phyloP scores from a whole-genome alignment of 2,113 vertebrate genomes.

The Crypturellus undulatus region DNA sequence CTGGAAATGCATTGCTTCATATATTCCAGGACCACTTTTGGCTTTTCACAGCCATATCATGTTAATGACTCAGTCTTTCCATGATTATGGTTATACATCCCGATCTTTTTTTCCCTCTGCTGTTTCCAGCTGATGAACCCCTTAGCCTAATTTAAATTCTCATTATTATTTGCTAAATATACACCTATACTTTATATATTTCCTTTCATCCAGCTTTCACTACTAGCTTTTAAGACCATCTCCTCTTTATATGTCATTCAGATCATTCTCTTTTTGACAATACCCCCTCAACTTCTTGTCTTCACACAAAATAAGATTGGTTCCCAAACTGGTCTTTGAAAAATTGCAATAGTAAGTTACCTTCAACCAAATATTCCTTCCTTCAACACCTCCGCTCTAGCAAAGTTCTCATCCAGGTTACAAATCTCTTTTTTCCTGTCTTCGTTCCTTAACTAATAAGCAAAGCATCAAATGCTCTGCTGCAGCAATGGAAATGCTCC shows the following conservation, averaged over 20 bases:
- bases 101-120: neutral
- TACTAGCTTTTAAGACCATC: neutral
- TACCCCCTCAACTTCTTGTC: neutral
- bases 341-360: neutral
- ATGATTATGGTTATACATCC: neutral
- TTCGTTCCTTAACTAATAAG: neutral
- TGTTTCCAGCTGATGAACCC: slow-evolving; percentile 5
- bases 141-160: slow-evolving; percentile 1
- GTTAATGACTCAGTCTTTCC: neutral
- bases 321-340: neutral
- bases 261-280: neutral
- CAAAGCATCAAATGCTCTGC: neutral
- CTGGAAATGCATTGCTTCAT: neutral
- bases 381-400: neutral
- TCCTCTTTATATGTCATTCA: neutral
- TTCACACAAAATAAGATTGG: neutral
- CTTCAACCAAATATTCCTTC: neutral
- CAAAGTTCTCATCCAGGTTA: neutral
- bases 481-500: neutral
- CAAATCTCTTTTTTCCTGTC: neutral
- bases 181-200: neutral
- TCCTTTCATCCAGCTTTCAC: neutral
- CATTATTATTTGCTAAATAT: neutral
- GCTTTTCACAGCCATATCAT: neutral
- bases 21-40: slow-evolving; percentile 23